Evolutionary conservation across 2,888 invertebrate genomes (phyloP), one percentile per base, ranked within the genome.

Genomic region (Drosophila pegasa): DNA sequence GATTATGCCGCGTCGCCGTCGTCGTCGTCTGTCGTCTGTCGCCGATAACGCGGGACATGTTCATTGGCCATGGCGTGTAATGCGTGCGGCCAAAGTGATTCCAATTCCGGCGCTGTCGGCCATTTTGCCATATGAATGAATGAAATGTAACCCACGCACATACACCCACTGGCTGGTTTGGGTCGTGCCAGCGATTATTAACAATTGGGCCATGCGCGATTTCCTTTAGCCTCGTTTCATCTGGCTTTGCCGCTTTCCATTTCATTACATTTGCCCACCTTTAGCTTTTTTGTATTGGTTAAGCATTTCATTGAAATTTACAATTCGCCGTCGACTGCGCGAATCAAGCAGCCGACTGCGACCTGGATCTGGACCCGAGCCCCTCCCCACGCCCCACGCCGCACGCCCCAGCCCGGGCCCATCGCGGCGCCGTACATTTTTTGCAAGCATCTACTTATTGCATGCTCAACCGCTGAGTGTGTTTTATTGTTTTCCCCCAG

Each of bases 11-110:
- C 29, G 38, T 33, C 43, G n/a, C 41, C n/a, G n/a, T n/a, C n/a
- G n/a, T n/a, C n/a, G 22, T 41, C 43, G 5, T 43, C 16, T n/a
- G 45, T 52, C 35, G 47, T 3, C 47, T 51, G 57, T 68, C 55
- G 63, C 20, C 64, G 65, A 86, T 82, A 71, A 40, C 47, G 62
- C 65, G 65, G 58, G 87, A 86, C 87, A 77, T 82, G 82, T 80
- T 83, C 84, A 86, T 86, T 86, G 84, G 78, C 73, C 75, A 75
- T 73, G 77, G 65, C 65, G 55, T 58, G 62, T 66, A 70, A 73
- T 69, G 56, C 73, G 71, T 64, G 55, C 71, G 70, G 64, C 51
- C 70, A 80, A 83, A 83, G 81, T 78, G 83, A 84, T 87, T 83
- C 80, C 84, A 70, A 84, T 87, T 80, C 75, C 75, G 78, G 59